Percentiles rank a stretch among this genome's conserved stretches.
Conservation (phyloP, 2,888 invertebrate genomes). For the Lypha dubia region DNA sequence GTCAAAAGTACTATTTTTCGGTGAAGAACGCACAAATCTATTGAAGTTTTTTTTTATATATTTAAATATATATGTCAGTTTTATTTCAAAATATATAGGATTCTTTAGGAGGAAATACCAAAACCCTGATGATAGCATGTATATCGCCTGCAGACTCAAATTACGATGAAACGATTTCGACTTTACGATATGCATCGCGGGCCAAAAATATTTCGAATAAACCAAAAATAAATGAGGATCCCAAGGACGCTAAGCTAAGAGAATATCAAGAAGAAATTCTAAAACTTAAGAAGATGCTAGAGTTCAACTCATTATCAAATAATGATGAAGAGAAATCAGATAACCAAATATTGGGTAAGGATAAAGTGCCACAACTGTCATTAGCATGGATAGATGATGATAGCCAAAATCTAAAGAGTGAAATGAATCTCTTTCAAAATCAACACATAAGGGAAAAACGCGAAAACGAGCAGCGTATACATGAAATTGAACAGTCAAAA, state of each 20-base stretch:
- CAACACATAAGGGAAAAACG: conserved; percentile 76
- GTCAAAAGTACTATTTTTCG: too few species aligned
- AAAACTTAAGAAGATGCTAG: conserved; percentile 84
- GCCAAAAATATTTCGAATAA: conserved; percentile 94
- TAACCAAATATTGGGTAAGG: conserved; percentile 84
- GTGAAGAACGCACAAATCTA: neutral
- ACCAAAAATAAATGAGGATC: conserved; percentile 94
- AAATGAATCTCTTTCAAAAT: conserved; percentile 82
- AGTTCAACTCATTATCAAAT: conserved; percentile 61
- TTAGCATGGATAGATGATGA: conserved; percentile 84
- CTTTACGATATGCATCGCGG: conserved; percentile 91
- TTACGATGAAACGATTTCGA: conserved; percentile 92
- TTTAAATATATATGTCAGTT: neutral
- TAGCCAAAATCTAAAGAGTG: conserved; percentile 76
- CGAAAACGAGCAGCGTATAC: conserved; percentile 76
- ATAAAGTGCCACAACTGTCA: conserved; percentile 10
- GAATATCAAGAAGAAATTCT: conserved; percentile 94
- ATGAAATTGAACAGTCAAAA: conserved; percentile 76
- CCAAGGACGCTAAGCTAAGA: conserved; percentile 92
- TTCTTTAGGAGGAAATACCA: conserved; percentile 93
- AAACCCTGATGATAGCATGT: conserved; percentile 94
- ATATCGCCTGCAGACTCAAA: conserved; percentile 92
- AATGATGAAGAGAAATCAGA: conserved; percentile 73
- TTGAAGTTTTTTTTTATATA: neutral
- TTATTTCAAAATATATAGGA: conserved; percentile 84